Evolutionary conservation across 2,888 invertebrate genomes (phyloP).

Genomic region (Spisula subtruncata): DNA sequence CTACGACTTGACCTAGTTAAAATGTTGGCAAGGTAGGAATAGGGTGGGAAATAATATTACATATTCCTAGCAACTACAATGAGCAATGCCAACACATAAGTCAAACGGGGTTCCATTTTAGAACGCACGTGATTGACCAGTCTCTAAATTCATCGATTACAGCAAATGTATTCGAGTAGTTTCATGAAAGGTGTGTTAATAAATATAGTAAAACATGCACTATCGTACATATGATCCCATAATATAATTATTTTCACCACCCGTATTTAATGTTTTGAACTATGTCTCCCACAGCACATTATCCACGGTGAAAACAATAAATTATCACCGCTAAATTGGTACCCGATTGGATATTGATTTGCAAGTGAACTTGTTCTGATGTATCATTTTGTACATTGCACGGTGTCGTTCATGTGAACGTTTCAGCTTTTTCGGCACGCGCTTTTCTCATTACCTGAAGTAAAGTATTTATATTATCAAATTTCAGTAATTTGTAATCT

Average conservation of each 20-base stretch:
- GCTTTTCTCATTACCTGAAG: neutral
- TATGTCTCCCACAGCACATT: neutral
- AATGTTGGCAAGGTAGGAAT: too few species aligned
- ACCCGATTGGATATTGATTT: too few species aligned
- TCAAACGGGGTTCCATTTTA: too few species aligned
- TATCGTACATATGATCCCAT: neutral
- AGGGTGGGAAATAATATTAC: too few species aligned
- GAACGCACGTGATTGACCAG: too few species aligned
- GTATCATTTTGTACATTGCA: neutral
- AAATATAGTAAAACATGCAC: neutral
- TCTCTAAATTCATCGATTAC: too few species aligned
- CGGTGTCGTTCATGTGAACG: neutral
- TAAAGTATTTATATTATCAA: neutral
- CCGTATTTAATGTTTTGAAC: neutral
- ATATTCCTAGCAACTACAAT: too few species aligned
- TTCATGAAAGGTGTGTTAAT: neutral
- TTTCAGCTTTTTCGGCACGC: neutral
- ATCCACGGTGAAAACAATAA: neutral
- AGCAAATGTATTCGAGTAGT: too few species aligned
- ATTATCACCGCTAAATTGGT: neutral
- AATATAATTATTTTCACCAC: neutral
- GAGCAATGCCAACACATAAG: too few species aligned
- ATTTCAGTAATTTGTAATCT: too few species aligned
- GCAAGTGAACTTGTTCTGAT: too few species aligned
- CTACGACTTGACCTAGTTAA: too few species aligned